phyloP scores from a whole-genome alignment of 2,888 invertebrate species.

The Diogma glabrata region DNA sequence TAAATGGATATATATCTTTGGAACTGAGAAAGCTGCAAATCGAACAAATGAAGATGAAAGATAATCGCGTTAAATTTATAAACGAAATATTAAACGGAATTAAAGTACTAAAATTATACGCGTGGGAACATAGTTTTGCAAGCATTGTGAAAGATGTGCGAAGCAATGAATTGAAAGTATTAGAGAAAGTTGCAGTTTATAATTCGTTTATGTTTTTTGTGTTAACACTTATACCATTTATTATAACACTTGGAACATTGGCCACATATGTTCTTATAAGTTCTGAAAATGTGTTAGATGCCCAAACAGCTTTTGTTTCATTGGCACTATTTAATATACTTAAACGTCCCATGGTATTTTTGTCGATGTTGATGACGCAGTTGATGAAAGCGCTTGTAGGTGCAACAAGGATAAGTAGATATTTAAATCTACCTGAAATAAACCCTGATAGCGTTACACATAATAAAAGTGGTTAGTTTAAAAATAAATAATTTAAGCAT shows the following conservation, averaged over 20 bases:
- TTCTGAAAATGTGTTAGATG: slow-evolving; percentile 34
- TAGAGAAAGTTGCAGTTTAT: slow-evolving; percentile 44
- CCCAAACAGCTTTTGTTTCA: slow-evolving; percentile 44
- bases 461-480: slow-evolving; percentile 21
- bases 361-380: slow-evolving; percentile 34
- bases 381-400: slow-evolving; percentile 38
- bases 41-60: slow-evolving; percentile 43
- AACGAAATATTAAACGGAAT: slow-evolving; percentile 46
- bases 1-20: slow-evolving; percentile 37
- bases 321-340: slow-evolving; percentile 45
- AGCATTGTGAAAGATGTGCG: slow-evolving; percentile 43
- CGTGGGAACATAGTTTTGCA: slow-evolving; percentile 49
- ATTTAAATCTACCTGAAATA: slow-evolving; percentile 42
- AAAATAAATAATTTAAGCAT: not conserved
- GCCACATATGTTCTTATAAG: slow-evolving; percentile 34
- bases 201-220: slow-evolving; percentile 44
- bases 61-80: slow-evolving; percentile 44
- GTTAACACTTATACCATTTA: slow-evolving; percentile 49
- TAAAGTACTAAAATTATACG: slow-evolving; percentile 48
- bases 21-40: slow-evolving; percentile 37
- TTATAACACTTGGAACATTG: slow-evolving; percentile 38
- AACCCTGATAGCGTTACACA: slow-evolving; percentile 35
- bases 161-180: slow-evolving; percentile 42
- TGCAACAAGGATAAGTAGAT: slow-evolving; percentile 42
- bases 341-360: slow-evolving; percentile 41